Percentiles rank a stretch among this genome's conserved stretches.
phyloP scores from a whole-genome alignment of 2,797 vertebrate genomes.

The Urocyon cinereoargenteus region DNA sequence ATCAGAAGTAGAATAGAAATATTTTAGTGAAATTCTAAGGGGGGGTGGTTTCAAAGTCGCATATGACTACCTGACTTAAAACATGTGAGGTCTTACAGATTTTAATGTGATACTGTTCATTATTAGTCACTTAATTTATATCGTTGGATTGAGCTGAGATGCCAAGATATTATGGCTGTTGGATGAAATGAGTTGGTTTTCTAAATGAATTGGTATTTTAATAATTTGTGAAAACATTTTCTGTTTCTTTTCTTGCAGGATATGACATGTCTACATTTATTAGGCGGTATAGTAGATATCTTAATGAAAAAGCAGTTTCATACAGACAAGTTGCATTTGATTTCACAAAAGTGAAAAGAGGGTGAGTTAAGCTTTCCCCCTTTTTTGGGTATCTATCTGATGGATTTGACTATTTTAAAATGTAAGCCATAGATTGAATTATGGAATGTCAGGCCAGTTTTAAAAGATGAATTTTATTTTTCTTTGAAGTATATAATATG shows the following conservation, averaged over 20 bases:
- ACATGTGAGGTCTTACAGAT: slow-evolving; percentile 31
- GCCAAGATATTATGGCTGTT: slow-evolving; percentile 22
- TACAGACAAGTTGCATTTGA: slow-evolving; percentile 99
- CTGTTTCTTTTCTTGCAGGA: slow-evolving; percentile 87
- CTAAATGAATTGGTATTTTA: slow-evolving; percentile 54
- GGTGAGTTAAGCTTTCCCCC: slow-evolving; percentile 90
- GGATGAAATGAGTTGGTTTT: slow-evolving; percentile 49
- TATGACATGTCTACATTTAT: slow-evolving; percentile 99
- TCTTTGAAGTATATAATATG: neutral
- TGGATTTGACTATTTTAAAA: slow-evolving; percentile 53
- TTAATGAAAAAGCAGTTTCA: slow-evolving; percentile 99
- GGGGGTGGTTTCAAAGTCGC: neutral
- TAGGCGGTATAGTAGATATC: slow-evolving; percentile 98
- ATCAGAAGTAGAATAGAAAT: slow-evolving; percentile 33
- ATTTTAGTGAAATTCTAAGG: slow-evolving; percentile 59
- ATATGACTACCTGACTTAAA: neutral
- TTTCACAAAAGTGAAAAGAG: slow-evolving; percentile 99
- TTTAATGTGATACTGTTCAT: slow-evolving; percentile 22
- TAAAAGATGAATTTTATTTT: slow-evolving; percentile 52
- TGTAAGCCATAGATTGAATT: slow-evolving; percentile 19
- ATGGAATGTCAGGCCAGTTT: neutral
- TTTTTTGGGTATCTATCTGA: neutral
- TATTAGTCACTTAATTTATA: slow-evolving; percentile 58
- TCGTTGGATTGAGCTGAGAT: slow-evolving; percentile 4
- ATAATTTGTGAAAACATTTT: slow-evolving; percentile 75